Conservation (phyloP, 2,888 invertebrate species). For the Pyrocoelia pectoralis region DNA sequence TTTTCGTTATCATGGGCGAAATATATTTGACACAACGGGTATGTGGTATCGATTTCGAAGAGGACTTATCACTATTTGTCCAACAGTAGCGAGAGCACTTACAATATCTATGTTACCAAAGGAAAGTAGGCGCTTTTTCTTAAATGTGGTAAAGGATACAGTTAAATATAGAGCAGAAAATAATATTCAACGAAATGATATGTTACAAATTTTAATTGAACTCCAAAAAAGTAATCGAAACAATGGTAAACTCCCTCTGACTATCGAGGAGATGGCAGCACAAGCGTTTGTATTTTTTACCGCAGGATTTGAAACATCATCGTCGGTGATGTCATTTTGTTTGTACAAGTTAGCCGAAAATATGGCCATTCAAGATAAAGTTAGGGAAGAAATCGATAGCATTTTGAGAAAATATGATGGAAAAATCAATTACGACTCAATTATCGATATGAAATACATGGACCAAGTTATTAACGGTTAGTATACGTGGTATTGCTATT, state of each 20-base stretch:
- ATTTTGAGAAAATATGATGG: slow-evolving; percentile 41
- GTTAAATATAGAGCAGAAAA: slow-evolving; percentile 58
- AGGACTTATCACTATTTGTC: not conserved
- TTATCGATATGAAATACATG: slow-evolving; percentile 41
- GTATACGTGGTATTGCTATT: not conserved
- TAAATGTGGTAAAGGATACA: slow-evolving; percentile 57
- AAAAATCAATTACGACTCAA: slow-evolving; percentile 39
- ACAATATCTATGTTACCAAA: too few species aligned
- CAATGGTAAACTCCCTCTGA: slow-evolving; percentile 22
- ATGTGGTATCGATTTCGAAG: too few species aligned
- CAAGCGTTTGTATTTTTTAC: slow-evolving; percentile 46
- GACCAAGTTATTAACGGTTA: slow-evolving; percentile 42
- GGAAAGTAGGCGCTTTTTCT: too few species aligned
- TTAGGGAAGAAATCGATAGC: slow-evolving; percentile 36
- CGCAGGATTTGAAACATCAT: slow-evolving; percentile 46
- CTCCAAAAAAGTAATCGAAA: slow-evolving; percentile 55
- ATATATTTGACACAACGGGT: slow-evolving; percentile 16
- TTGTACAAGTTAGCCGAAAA: slow-evolving; percentile 52
- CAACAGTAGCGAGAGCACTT: slow-evolving; percentile 28
- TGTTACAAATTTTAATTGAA: slow-evolving; percentile 63
- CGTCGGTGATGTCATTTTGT: slow-evolving; percentile 31
- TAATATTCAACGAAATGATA: slow-evolving; percentile 61
- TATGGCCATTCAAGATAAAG: slow-evolving; percentile 38
- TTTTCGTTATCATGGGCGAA: slow-evolving; percentile 52
- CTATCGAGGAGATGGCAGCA: slow-evolving; percentile 41